Evolutionary conservation across 2,797 vertebrate species (phyloP).

Genomic region (Sitta carolinensis): DNA sequence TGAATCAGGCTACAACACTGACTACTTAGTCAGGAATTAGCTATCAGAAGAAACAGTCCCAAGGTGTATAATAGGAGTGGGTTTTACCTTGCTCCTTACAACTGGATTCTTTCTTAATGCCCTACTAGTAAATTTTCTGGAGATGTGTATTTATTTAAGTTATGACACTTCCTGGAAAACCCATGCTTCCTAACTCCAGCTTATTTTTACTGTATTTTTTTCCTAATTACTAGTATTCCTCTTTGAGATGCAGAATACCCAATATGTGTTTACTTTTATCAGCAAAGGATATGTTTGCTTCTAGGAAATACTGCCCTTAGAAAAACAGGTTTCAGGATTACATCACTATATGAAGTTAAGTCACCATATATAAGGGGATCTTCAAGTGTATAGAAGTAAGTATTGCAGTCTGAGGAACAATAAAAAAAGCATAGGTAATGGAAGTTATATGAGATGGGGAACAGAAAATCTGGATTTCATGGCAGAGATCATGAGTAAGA

Average conservation of each 20-base stretch:
- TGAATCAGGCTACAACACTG: neutral
- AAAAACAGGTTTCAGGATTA: neutral
- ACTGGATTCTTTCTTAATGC: neutral
- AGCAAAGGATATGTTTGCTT: neutral
- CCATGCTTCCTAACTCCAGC: neutral
- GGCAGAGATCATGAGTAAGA: neutral
- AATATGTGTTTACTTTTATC: neutral
- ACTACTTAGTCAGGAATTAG: neutral
- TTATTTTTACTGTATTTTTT: neutral
- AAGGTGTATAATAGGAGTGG: neutral
- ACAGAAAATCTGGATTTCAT: neutral
- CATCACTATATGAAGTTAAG: neutral
- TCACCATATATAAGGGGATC: neutral
- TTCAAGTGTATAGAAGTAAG: neutral
- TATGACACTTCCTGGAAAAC: neutral
- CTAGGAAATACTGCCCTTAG: neutral
- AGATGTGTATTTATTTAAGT: neutral
- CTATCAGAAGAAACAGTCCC: neutral
- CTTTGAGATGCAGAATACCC: neutral
- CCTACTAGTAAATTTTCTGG: neutral
- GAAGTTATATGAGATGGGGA: neutral
- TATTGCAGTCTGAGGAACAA: neutral
- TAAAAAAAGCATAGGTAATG: neutral
- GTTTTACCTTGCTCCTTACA: neutral
- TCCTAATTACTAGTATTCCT: neutral